Evolutionary conservation across 1,140 invertebrate genomes (phyloP).

Genomic region (Oreohelix idahoensis): DNA sequence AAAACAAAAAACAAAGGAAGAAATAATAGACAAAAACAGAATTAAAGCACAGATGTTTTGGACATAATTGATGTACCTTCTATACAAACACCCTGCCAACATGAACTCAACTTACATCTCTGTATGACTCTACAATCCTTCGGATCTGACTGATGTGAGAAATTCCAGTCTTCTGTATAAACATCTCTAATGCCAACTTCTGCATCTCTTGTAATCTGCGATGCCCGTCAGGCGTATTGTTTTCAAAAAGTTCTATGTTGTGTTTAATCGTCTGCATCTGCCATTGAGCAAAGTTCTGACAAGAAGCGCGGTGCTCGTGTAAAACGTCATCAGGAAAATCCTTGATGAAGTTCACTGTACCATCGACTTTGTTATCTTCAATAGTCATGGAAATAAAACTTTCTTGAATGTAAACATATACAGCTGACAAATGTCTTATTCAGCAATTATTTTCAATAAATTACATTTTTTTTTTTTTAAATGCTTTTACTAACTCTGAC

Average conservation of each 20-base stretch:
- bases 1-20: no score
- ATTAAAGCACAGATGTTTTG: no score
- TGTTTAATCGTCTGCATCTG: slow-evolving; percentile 59
- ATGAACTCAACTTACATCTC: not conserved
- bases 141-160: not conserved
- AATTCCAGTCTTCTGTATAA: not conserved
- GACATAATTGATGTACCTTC: no score
- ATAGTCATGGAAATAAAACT: not conserved
- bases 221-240: slow-evolving; percentile 19
- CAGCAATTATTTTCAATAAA: no score
- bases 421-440: no score
- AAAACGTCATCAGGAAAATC: slow-evolving; percentile 81
- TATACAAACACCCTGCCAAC: no score
- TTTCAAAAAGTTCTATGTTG: slow-evolving; percentile 55
- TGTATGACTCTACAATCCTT: not conserved
- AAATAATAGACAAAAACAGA: no score
- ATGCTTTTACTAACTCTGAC: no score
- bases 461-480: no score
- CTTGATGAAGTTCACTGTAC: slow-evolving; percentile 45
- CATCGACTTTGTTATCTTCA: not conserved
- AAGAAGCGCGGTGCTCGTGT: slow-evolving; percentile 79
- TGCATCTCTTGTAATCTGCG: slow-evolving; percentile 36
- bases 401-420: no score
- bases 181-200: slow-evolving; percentile 17
- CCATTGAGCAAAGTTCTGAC: slow-evolving; percentile 52